These are phyloP conservation scores for Sapajus apella DNA, from an alignment of 2,113 vertebrate species.

Conservation along the genomic window DNA sequence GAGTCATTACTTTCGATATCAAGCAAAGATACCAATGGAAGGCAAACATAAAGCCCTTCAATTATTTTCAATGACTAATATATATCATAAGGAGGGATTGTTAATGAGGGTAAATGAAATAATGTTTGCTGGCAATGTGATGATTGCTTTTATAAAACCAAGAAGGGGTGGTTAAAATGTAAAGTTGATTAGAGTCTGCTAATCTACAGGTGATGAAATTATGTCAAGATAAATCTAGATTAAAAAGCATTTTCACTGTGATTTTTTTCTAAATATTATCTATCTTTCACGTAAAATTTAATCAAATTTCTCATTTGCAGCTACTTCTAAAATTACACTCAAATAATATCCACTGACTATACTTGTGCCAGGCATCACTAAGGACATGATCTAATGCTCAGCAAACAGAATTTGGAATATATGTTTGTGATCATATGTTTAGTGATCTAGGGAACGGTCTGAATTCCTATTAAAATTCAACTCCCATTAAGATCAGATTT, in stretches of 20 bases:
- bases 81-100: slow-evolving; percentile 23
- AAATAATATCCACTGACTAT: slow-evolving; percentile 41
- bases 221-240: slow-evolving; percentile 51
- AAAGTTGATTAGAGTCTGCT: slow-evolving; percentile 49
- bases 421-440: slow-evolving; percentile 31
- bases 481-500: slow-evolving; percentile 43
- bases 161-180: slow-evolving; percentile 64
- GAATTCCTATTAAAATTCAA: slow-evolving; percentile 60
- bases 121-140: slow-evolving; percentile 53
- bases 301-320: slow-evolving; percentile 49
- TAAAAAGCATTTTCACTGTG: slow-evolving; percentile 30
- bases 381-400: slow-evolving; percentile 45
- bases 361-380: not conserved
- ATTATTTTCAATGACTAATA: slow-evolving; percentile 67
- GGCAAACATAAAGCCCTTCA: slow-evolving; percentile 60
- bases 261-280: slow-evolving; percentile 47
- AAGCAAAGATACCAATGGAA: slow-evolving; percentile 68
- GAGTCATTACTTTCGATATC: slow-evolving; percentile 70
- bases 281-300: slow-evolving; percentile 27
- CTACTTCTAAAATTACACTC: slow-evolving; percentile 46
- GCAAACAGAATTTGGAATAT: slow-evolving; percentile 49
- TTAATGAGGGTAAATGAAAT: slow-evolving; percentile 71
- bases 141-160: slow-evolving; percentile 51
- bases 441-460: slow-evolving; percentile 40
- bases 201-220: slow-evolving; percentile 39